Conservation (phyloP, 2,888 invertebrate genomes). For the Drepanosiphum platanoidis region DNA sequence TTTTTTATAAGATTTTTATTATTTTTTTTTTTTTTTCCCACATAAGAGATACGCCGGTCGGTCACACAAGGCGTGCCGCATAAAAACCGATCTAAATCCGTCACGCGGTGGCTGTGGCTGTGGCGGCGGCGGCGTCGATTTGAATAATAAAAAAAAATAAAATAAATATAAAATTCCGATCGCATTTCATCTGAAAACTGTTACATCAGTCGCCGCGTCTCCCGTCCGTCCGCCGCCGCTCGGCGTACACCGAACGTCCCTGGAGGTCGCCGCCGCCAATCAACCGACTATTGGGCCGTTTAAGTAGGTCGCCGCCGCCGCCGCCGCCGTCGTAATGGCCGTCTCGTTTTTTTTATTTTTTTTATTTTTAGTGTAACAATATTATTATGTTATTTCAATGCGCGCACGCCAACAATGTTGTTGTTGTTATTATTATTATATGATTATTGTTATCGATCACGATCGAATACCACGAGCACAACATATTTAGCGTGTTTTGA, state of each 20-base stretch:
- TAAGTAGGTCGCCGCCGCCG: slow-evolving; percentile 48
- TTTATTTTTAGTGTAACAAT: background rate
- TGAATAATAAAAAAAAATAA: background rate
- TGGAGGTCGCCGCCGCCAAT: slow-evolving; percentile 44
- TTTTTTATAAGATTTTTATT: no score
- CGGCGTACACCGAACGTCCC: slow-evolving; percentile 25
- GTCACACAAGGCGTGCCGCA: slow-evolving; percentile 29
- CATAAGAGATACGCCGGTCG: background rate
- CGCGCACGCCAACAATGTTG: no score
- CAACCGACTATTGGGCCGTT: slow-evolving; percentile 35
- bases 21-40: background rate
- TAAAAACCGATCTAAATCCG: background rate
- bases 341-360: background rate
- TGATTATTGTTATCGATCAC: no score
- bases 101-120: background rate
- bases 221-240: slow-evolving; percentile 18
- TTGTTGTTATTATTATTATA: no score
- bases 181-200: slow-evolving; percentile 27
- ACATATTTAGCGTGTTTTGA: no score
- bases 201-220: slow-evolving; percentile 31
- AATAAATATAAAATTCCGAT: slow-evolving; percentile 8
- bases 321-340: slow-evolving; percentile 9
- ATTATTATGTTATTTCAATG: background rate
- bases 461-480: no score
- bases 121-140: slow-evolving; percentile 2